Evolutionary conservation across 2,888 invertebrate genomes (phyloP), one percentile per base, ranked within the genome.

Genomic region (Dermolepida albohirtum): DNA sequence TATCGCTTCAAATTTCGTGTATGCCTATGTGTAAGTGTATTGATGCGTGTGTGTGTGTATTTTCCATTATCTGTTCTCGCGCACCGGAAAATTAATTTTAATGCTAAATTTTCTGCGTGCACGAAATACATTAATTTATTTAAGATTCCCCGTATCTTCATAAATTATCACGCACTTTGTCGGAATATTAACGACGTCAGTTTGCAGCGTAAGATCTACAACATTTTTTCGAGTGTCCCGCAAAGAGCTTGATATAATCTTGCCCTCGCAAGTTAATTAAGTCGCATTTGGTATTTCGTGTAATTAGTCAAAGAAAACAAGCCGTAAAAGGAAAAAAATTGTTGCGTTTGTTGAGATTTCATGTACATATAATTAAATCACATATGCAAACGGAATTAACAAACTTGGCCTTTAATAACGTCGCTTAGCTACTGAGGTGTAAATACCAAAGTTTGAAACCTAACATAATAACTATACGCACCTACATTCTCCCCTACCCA

Each of bases 61-160:
- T 17, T 41, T 41, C 55, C 55, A 41, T 55, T 55, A 55, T 55
- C 47, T 54, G 34, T 27, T 55, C 14, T 55, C 55, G 40, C 39
- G 6, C 49, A n/a, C 55, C 27, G 44, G 54, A 54, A 66, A 66
- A 66, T 66, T 66, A 66, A 66, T 66, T 66, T 66, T 29, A 22
- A 12, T 39, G 43, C 22, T 55, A 43, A 55, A 57, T 47, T 66
- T 66, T 66, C 66, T 55, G 66, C 66, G 55, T 55, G 66, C 55
- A n/a, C 17, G 40, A 47, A 66, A 55, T 55, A 66, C 55, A 66
- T 66, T 66, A 66, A 57, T 47, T 47, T 43, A 52, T 64, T 64
- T 64, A 50, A 64, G 64, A 64, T 51, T 64, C 51, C 22, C 51
- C 64, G 40, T 64, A 51, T 50, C 64, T 64, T 64, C 50, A 64